Conservation (phyloP, 2,888 invertebrate genomes). For the Lysandra bellargus region DNA sequence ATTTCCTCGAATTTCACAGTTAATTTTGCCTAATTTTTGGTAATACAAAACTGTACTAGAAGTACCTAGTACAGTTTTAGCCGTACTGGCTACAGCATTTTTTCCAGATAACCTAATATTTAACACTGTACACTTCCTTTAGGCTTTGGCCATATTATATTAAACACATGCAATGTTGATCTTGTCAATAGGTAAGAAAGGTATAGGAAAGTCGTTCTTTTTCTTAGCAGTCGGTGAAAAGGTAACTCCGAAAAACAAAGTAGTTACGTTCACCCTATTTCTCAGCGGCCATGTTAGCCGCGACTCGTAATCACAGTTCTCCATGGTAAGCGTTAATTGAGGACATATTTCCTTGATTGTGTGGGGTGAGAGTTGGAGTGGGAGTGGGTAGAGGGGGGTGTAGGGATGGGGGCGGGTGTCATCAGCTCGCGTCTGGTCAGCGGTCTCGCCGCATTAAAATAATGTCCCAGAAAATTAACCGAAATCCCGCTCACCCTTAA, state of each 20-base stretch:
- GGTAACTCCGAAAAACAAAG: conserved; percentile 1
- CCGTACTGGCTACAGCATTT: too few relatives aligned
- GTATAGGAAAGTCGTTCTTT: background rate
- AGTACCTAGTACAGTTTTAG: too few relatives aligned
- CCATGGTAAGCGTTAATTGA: conserved; percentile 27
- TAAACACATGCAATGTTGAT: too few relatives aligned
- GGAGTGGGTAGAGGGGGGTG: background rate
- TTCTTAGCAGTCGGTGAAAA: background rate
- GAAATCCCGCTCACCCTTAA: conserved; percentile 8
- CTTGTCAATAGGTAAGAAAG: too few relatives aligned
- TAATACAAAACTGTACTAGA: too few relatives aligned
- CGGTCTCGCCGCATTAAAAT: conserved; percentile 25
- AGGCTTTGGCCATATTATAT: too few relatives aligned
- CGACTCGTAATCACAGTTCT: conserved; percentile 10
- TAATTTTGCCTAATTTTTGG: too few relatives aligned
- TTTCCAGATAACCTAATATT: too few relatives aligned
- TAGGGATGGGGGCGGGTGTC: background rate
- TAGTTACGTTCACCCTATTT: background rate
- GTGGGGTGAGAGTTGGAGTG: background rate
- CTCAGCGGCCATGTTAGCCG: background rate
- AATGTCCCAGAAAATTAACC: conserved; percentile 29
- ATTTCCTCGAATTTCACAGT: too few relatives aligned
- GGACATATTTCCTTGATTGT: conserved; percentile 30
- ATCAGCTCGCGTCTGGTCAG: conserved; percentile 19
- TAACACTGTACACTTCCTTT: too few relatives aligned